phyloP scores from a whole-genome alignment of 2,888 invertebrate species.

The Rhagophthalmus giganteus region DNA sequence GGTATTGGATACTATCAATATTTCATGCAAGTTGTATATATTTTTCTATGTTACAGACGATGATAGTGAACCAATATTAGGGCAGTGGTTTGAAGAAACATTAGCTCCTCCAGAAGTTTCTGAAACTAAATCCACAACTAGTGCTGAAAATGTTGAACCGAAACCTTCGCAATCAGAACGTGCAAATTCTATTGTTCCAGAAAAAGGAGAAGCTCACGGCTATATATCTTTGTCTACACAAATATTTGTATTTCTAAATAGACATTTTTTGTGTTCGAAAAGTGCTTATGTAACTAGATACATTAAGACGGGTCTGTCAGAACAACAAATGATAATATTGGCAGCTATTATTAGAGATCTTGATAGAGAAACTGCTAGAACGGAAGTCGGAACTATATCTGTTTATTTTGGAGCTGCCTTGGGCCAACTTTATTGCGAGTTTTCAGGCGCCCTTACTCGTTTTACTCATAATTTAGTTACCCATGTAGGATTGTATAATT shows the following conservation, averaged over 20 bases:
- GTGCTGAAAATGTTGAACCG: conserved; percentile 58
- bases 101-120: conserved; percentile 76
- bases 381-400: conserved; percentile 76
- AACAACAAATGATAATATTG: conserved; percentile 86
- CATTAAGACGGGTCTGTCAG: conserved; percentile 73
- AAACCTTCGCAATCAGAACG: conserved; percentile 58
- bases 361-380: conserved; percentile 84
- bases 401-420: conserved; percentile 72
- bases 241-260: conserved; percentile 83
- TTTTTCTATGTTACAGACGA: conserved; percentile 57
- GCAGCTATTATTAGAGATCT: conserved; percentile 88
- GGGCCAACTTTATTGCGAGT: conserved; percentile 72
- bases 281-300: conserved; percentile 69
- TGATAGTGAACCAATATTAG: conserved; percentile 83
- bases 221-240: conserved; percentile 86
- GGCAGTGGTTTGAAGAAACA: conserved; percentile 94
- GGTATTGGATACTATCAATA: conserved; percentile 56
- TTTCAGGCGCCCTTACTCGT: conserved; percentile 76
- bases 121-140: conserved; percentile 61
- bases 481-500: conserved; percentile 66
- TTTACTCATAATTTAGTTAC: conserved; percentile 81
- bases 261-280: conserved; percentile 75
- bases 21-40: neutral
- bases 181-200: conserved; percentile 66
- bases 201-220: conserved; percentile 77